These are phyloP conservation scores for Atherinomorus stipes DNA, from an alignment of 2,113 vertebrate species.

Conservation along the genomic window DNA sequence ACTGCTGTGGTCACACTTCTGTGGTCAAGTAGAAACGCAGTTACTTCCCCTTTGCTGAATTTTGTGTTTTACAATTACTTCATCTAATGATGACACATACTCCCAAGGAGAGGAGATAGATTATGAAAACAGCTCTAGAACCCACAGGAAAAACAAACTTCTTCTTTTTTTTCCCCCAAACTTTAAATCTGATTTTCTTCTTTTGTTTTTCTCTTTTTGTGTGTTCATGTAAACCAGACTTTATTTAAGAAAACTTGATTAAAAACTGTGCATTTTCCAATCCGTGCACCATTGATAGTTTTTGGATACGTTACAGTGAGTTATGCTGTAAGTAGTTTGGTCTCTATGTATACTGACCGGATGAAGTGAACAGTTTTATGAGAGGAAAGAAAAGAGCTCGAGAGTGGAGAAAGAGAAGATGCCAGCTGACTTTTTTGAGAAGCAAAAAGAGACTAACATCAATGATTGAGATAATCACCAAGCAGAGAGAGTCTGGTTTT, in stretches of 20 bases:
- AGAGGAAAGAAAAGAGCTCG: neutral
- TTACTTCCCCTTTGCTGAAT: conserved; percentile 6
- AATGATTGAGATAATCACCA: neutral
- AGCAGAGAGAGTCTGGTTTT: neutral
- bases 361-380: neutral
- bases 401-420: neutral
- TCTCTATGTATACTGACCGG: neutral
- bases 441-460: no score
- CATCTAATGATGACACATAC: conserved; percentile 6
- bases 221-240: neutral
- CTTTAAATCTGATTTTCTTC: no score
- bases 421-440: neutral
- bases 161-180: neutral
- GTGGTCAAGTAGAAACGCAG: conserved; percentile 20
- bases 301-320: neutral
- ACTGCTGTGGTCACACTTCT: conserved; percentile 31
- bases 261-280: neutral
- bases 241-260: conserved; percentile 1
- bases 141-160: neutral
- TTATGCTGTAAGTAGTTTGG: neutral
- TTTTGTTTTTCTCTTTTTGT: no score
- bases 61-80: conserved; percentile 6
- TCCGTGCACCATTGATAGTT: neutral
- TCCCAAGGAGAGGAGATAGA: neutral
- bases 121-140: conserved; percentile 4